These are phyloP conservation scores for Callaeas wilsoni DNA, from an alignment of 2,113 vertebrate genomes.

Conservation along the genomic window DNA sequence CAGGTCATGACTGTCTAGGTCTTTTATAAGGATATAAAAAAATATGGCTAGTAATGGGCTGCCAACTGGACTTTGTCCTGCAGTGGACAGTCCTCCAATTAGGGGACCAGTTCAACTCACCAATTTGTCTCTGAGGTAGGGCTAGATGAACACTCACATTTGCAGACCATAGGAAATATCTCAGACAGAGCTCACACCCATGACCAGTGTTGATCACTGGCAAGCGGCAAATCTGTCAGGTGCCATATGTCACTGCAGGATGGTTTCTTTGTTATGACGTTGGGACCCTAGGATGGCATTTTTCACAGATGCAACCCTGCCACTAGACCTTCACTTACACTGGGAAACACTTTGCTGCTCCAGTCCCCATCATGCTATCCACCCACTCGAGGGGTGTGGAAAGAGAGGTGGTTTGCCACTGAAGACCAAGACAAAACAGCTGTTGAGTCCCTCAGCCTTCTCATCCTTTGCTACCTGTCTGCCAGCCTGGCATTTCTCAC, in stretches of 20 bases:
- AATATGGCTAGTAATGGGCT: neutral
- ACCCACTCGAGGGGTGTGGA: neutral
- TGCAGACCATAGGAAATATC: neutral
- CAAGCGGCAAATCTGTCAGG: neutral
- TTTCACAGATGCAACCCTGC: neutral
- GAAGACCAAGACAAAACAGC: neutral
- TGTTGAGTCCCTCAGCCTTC: neutral
- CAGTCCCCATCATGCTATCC: neutral
- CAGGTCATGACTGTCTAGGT: neutral
- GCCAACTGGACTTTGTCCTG: neutral
- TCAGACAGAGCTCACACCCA: neutral
- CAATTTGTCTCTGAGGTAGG: neutral
- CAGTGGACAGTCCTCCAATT: neutral
- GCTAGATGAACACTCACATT: neutral
- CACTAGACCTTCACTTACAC: neutral
- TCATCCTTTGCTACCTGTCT: neutral
- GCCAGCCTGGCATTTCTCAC: neutral
- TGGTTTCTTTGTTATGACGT: neutral
- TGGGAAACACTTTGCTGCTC: neutral
- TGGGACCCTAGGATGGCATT: neutral
- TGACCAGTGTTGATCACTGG: neutral
- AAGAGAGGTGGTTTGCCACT: neutral
- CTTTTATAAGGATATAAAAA: neutral
- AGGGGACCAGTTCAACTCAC: neutral
- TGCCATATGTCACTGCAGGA: neutral